Evolutionary conservation across 2,888 invertebrate species (phyloP).

Genomic region (Athalia cordata): DNA sequence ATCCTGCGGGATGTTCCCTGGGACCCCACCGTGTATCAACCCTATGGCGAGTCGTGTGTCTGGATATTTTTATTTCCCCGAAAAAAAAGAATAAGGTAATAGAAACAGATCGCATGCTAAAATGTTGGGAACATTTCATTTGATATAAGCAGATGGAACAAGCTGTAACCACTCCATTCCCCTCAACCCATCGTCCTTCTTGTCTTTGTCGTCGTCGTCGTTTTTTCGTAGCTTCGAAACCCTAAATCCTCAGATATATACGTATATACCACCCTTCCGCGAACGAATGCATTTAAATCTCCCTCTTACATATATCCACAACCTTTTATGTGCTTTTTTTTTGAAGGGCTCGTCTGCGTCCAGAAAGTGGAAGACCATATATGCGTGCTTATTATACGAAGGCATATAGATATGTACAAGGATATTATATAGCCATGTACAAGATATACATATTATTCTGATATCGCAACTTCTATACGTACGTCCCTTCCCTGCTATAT

Average conservation of each 20-base stretch:
- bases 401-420: not conserved
- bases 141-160: slow-evolving; percentile 24
- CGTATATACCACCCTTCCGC: not conserved
- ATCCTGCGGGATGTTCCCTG: not conserved
- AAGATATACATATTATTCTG: too few relatives aligned
- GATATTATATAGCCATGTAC: not conserved
- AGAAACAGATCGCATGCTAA: slow-evolving; percentile 30
- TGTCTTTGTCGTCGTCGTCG: not conserved
- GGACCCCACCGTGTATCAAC: not conserved
- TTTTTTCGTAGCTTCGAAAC: slow-evolving; percentile 14
- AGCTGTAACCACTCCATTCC: slow-evolving; percentile 25
- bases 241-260: not conserved
- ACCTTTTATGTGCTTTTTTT: slow-evolving; percentile 20
- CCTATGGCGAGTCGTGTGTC: not conserved
- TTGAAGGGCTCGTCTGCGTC: not conserved
- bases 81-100: slow-evolving; percentile 3
- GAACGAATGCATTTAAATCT: slow-evolving; percentile 38
- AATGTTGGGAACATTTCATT: slow-evolving; percentile 31
- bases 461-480: too few relatives aligned
- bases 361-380: not conserved
- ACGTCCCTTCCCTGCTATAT: too few relatives aligned
- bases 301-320: slow-evolving; percentile 30
- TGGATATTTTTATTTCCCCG: not conserved
- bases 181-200: slow-evolving; percentile 25
- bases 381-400: too few relatives aligned